Percentiles rank a stretch among this genome's conserved stretches.
Conservation (phyloP, 2,113 vertebrate genomes). For the Pao palembangensis region DNA sequence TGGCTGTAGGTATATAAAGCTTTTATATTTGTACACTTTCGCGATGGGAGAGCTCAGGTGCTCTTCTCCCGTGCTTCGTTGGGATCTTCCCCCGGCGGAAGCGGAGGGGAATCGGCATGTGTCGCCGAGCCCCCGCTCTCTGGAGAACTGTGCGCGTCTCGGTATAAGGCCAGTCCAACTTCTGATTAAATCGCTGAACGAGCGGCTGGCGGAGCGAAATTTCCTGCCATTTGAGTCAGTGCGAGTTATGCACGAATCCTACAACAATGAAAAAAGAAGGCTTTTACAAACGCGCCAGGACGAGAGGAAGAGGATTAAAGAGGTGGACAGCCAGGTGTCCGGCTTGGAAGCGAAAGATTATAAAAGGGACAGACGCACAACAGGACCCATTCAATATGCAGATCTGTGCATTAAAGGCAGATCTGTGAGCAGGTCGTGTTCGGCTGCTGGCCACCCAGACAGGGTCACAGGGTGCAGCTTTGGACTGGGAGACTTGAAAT, state of each 20-base stretch:
- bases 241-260: constrained; percentile 54
- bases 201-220: constrained; percentile 51
- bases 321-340: constrained; percentile 21
- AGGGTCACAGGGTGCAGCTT: constrained; percentile 49
- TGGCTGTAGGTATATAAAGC: no score
- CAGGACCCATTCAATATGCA: constrained; percentile 20
- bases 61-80: constrained; percentile 26
- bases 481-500: constrained; percentile 59
- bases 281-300: constrained; percentile 48
- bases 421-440: constrained; percentile 26
- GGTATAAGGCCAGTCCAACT: constrained; percentile 72
- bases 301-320: constrained; percentile 57
- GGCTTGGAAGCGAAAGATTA: constrained; percentile 26
- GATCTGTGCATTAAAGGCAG: constrained; percentile 42
- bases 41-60: constrained; percentile 46
- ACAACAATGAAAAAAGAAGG: constrained; percentile 59
- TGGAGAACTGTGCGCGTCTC: constrained; percentile 64
- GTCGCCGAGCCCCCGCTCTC: constrained; percentile 65
- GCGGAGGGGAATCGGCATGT: constrained; percentile 48
- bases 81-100: constrained; percentile 45
- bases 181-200: constrained; percentile 57
- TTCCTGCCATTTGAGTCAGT: constrained; percentile 45
- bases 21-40: background rate
- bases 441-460: constrained; percentile 20
- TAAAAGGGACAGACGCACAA: constrained; percentile 1